These are phyloP conservation scores for Mus spicilegus DNA, from an alignment of 2,113 vertebrate genomes.

Conservation along the genomic window DNA sequence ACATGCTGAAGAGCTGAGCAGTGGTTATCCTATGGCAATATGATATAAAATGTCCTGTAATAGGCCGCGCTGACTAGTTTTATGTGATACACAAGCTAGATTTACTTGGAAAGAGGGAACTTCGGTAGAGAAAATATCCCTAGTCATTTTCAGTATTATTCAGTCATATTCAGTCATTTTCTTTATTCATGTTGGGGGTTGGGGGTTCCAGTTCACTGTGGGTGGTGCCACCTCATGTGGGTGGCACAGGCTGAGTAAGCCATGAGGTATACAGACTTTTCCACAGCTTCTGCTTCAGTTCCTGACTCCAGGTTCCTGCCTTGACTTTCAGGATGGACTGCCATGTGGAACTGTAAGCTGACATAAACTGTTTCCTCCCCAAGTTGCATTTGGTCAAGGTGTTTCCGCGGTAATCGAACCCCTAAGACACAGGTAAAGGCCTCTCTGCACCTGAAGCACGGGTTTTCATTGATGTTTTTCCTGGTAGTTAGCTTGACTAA, in stretches of 20 bases:
- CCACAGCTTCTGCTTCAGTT: neutral
- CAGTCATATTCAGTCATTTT: neutral
- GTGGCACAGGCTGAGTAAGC: neutral
- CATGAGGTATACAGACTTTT: neutral
- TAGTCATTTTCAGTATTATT: neutral
- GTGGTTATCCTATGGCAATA: neutral
- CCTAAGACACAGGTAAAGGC: neutral
- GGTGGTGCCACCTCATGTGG: neutral
- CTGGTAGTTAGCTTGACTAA: neutral
- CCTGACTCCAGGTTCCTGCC: neutral
- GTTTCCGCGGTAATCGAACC: neutral
- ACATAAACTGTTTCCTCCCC: neutral
- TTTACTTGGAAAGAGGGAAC: neutral
- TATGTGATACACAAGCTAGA: neutral
- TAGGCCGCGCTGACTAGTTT: neutral
- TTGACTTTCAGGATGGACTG: neutral
- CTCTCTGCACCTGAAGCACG: neutral
- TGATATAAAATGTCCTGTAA: neutral
- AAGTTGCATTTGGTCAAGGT: neutral
- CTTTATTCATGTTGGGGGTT: neutral
- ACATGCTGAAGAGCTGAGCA: neutral
- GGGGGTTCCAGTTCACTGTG: neutral
- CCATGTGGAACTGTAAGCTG: neutral
- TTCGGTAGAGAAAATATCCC: neutral
- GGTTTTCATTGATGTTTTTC: neutral